phyloP scores from a whole-genome alignment of 1,140 invertebrate genomes.

The Bombus sibiricus region DNA sequence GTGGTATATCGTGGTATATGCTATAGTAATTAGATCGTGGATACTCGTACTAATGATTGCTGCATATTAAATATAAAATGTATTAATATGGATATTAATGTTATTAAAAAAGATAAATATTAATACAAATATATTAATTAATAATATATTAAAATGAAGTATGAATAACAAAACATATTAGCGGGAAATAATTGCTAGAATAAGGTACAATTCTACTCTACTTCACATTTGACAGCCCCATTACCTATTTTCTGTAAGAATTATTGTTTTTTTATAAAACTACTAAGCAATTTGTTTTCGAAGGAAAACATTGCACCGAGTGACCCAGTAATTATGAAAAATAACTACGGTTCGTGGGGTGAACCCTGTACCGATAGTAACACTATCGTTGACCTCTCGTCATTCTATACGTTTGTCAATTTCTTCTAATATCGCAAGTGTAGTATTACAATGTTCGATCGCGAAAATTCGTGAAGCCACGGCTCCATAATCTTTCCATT shows the following conservation, averaged over 20 bases:
- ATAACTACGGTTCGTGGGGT: background rate
- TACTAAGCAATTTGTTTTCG: background rate
- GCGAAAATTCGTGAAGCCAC: too few species aligned
- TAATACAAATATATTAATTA: too few species aligned
- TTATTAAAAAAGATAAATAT: too few species aligned
- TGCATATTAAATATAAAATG: too few species aligned
- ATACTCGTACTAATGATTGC: too few species aligned
- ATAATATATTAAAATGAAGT: too few species aligned
- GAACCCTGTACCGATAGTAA: background rate
- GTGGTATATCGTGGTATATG: too few species aligned
- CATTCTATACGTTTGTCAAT: too few species aligned
- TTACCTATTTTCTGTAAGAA: too few species aligned
- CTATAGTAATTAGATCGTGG: too few species aligned
- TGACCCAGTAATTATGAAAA: constrained; percentile 28
- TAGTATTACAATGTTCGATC: background rate
- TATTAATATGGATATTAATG: too few species aligned
- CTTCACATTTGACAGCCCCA: background rate
- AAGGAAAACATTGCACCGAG: constrained; percentile 22
- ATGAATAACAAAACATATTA: background rate
- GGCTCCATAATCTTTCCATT: background rate
- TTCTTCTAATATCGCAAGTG: background rate
- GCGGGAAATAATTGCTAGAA: background rate
- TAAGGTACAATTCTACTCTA: background rate
- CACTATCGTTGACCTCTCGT: constrained; percentile 18
- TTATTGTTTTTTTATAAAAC: background rate